Base-by-base conservation (phyloP, 2,888 invertebrate species). In the Meandrusa payeni region DNA sequence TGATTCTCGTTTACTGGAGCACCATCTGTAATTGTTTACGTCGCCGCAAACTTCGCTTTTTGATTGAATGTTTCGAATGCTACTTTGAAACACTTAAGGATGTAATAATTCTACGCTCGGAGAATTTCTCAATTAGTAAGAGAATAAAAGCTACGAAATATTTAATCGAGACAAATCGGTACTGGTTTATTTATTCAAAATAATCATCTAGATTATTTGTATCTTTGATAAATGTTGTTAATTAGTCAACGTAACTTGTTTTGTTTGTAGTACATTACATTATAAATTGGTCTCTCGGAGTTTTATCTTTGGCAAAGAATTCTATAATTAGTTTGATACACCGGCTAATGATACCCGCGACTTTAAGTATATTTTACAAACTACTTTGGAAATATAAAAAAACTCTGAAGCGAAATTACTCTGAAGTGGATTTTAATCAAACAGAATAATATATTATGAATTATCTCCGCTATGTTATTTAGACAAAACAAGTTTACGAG, bases 401-500 rank as follows among this genome's bases (percentile, higher is more conserved):
- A n/a, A n/a, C n/a, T n/a, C n/a, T n/a, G n/a, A n/a, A n/a, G n/a
- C n/a, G n/a, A n/a, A n/a, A n/a, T n/a, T n/a, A n/a, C n/a, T n/a
- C n/a, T n/a, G n/a, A n/a, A n/a, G n/a, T n/a, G n/a, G n/a, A n/a
- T n/a, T n/a, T n/a, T n/a, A n/a, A n/a, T n/a, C n/a, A n/a, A n/a
- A n/a, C n/a, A 20, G 10, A 11, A 20, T 19, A 31, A 5, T 29
- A 10, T 19, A 19, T 31, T 31, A 17, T 11, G 26, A 28, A 29
- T 5, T 41, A 41, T 43, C 43, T 31, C 33, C 36, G 37, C 12
- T n/a, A 6, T 9, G 23, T 22, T 41, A 24, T 42, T 39, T 11
- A 9, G 11, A 51, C 54, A 61, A 59, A 55, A 59, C 65, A 62
- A 64, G 51, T 62, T 68, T 66, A 57, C 57, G 64, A 59, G 59